Base-by-base conservation (phyloP, 2,797 vertebrate genomes). In the Mormyrops boulengeri region DNA sequence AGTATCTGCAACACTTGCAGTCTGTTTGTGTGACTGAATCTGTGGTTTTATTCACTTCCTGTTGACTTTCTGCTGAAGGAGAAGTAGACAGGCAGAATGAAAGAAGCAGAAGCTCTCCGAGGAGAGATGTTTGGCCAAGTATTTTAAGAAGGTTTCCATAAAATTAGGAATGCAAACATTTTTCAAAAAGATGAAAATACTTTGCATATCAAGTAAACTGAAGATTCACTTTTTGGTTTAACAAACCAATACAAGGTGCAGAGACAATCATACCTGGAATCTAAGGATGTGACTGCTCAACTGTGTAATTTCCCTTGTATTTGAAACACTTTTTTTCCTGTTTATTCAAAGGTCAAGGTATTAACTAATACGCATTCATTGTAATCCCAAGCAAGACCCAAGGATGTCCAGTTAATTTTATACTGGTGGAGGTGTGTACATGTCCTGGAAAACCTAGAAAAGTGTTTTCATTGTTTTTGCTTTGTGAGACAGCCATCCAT, bases 41-140 rank as follows among this genome's bases (percentile, higher is more conserved):
- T 95, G 96, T 94, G 96, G 96, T 96, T 96, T 95, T 93, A 93
- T 94, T 92, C 93, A 95, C 94, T 95, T 96, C 96, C 96, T 96
- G 96, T 97, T 96, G 95, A 96, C 94, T 94, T 88, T 90, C 90
- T 93, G 91, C 94, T 94, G 93, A 96, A 95, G 95, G 92, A 96
- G 95, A 96, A 96, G 94, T 93, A 90, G 91, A 93, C 2, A 87
- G 34, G 91, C 86, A 77, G 7, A 60, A 73, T 41, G 52, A 86
- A 38, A 55, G 60, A 88, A 77, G 69, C 55, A 91, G 19, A 87
- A 66, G 17, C 47, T 38, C 41, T 86, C 47, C 0, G 22, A 34
- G 85, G 87, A 88, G 30, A 88, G 34, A 89, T n/a, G 9, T 53
- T 88, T 88, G 14, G 11, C 85, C 22, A 8, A 17, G 22, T 34